Evolutionary conservation across 1,140 invertebrate genomes (phyloP).

Genomic region (Megalonaias nervosa): DNA sequence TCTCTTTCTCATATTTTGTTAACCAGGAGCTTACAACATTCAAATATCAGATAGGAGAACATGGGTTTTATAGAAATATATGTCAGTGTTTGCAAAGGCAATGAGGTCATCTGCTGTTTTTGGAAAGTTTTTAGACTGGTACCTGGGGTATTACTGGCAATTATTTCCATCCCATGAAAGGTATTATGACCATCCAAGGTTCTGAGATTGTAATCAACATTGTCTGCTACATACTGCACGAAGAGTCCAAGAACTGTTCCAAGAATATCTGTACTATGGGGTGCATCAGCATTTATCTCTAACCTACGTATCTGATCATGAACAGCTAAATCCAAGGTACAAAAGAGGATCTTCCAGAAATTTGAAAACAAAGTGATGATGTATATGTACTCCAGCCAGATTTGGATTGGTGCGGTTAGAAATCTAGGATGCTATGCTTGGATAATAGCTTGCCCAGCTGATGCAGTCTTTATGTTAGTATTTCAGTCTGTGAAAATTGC

Average conservation of each 20-base stretch:
- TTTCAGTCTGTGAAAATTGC: slow-evolving; percentile 16
- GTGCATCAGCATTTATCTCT: slow-evolving; percentile 29
- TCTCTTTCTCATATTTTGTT: not conserved
- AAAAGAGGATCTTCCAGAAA: slow-evolving; percentile 42
- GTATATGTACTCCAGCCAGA: slow-evolving; percentile 46
- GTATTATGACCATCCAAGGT: slow-evolving; percentile 39
- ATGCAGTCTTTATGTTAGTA: slow-evolving; percentile 21
- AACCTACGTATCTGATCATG: slow-evolving; percentile 40
- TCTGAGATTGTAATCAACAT: slow-evolving; percentile 45
- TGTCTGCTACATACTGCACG: slow-evolving; percentile 37
- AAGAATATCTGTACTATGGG: slow-evolving; percentile 19
- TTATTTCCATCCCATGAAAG: slow-evolving; percentile 45
- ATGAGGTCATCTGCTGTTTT: slow-evolving; percentile 17
- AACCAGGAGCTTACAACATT: too few relatives aligned
- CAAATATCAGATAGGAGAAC: too few relatives aligned
- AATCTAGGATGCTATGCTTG: slow-evolving; percentile 36
- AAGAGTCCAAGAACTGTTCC: not conserved
- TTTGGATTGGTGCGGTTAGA: slow-evolving; percentile 42
- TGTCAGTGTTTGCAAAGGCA: slow-evolving; percentile 28
- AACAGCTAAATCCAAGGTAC: slow-evolving; percentile 41
- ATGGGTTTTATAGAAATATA: slow-evolving; percentile 22
- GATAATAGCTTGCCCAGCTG: slow-evolving; percentile 47
- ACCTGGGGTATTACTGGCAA: slow-evolving; percentile 41
- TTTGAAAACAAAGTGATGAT: slow-evolving; percentile 43
- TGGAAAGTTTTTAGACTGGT: slow-evolving; percentile 20